Evolutionary conservation across 2,888 invertebrate species (phyloP), one percentile per base, ranked within the genome.

Genomic region (Acleris emargana): DNA sequence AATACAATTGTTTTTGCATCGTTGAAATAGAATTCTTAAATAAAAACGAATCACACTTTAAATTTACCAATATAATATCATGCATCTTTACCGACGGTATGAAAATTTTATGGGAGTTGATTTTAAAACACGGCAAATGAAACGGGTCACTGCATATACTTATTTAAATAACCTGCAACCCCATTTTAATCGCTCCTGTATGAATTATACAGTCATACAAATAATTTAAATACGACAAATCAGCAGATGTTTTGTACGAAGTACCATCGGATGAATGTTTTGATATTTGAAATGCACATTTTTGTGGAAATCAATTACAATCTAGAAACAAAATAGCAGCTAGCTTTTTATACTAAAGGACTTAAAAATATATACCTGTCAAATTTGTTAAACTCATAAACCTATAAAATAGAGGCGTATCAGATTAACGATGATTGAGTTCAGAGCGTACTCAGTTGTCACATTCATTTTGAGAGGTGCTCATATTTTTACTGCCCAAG

Each of bases 341-440:
- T 28, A 0, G n/a, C 5, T 13, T 11, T 13, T 28, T 13, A 13
- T 52, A 52, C 3, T 22, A 45, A 17, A 18, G 7, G 43, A 57
- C 22, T 42, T 6, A 32, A 54, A 38, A 13, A 53, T 20, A 53
- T 20, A 2, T 43, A n/a, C 6, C 16, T 13, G 20, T 7, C 25
- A 25, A 45, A 47, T 57, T 25, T 47, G 20, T 38, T 13, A 28
- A 47, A 32, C 5, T 54, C 42, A 38, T 50, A 42, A 58, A 49
- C 38, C 38, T 25, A 52, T 66, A 76, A 54, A 60, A 47, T 50
- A 64, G 55, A 73, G 72, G 73, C 73, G 74, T 73, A 72, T 74
- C 74, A 68, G 74, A 76, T 83, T 86, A 84, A 87, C 83, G 84
- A 86, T 86, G 86, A 84, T 87, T 86, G 81, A 77, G 73, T 76